phyloP scores from a whole-genome alignment of 2,888 invertebrate genomes.

The Chrysolina americana region DNA sequence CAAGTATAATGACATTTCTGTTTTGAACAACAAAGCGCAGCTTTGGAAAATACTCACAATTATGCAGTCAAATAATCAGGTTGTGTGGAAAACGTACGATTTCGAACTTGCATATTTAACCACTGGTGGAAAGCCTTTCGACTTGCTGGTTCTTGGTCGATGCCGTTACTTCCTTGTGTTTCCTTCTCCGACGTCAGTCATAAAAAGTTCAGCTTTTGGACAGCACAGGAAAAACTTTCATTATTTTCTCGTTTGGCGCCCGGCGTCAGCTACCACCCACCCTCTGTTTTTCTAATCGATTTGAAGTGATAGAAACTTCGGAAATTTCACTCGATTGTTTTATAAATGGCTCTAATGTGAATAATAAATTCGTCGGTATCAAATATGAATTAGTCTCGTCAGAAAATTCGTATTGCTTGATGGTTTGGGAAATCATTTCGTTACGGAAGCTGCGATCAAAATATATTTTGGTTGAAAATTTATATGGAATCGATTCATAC shows the following conservation, averaged over 20 bases:
- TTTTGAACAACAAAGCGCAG: too few relatives aligned
- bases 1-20: too few relatives aligned
- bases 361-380: constrained; percentile 29
- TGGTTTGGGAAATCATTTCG: neutral
- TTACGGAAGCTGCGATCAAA: neutral
- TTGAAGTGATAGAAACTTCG: constrained; percentile 37
- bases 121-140: neutral
- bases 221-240: constrained; percentile 36
- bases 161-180: constrained; percentile 26
- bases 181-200: constrained; percentile 32
- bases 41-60: too few relatives aligned
- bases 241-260: constrained; percentile 38
- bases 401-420: neutral
- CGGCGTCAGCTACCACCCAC: constrained; percentile 23
- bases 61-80: too few relatives aligned
- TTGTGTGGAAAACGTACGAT: too few relatives aligned
- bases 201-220: constrained; percentile 40
- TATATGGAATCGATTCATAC: too few relatives aligned
- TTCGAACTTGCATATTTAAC: neutral
- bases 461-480: too few relatives aligned
- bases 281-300: constrained; percentile 30
- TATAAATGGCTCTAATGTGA: constrained; percentile 34
- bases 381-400: constrained; percentile 28
- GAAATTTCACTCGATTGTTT: constrained; percentile 37
- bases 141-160: constrained; percentile 23